Conservation (phyloP, 2,888 invertebrate species). For the Drosophila gaucha region DNA sequence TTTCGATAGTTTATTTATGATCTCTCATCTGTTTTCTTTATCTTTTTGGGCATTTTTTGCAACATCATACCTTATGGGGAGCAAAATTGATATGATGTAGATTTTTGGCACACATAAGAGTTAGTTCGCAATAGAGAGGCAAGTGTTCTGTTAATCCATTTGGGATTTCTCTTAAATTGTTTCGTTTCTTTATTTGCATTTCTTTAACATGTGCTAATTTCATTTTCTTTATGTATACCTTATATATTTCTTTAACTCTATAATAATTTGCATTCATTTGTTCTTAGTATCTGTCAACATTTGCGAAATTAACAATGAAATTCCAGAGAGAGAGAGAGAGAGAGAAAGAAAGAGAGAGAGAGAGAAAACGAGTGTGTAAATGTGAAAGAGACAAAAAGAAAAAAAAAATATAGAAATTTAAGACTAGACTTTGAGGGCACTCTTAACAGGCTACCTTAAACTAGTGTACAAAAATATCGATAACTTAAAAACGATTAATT, state of each 20-base stretch:
- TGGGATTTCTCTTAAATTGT: constrained; percentile 14
- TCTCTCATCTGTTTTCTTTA: constrained; percentile 14
- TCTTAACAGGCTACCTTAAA: constrained; percentile 64
- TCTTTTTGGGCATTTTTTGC: constrained; percentile 22
- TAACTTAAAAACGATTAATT: constrained; percentile 72
- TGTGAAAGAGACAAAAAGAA: neutral
- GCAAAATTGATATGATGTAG: constrained; percentile 70
- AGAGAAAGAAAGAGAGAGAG: neutral
- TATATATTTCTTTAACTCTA: constrained; percentile 47
- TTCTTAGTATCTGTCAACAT: constrained; percentile 34
- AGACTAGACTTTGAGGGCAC: constrained; percentile 35
- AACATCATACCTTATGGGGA: constrained; percentile 69
- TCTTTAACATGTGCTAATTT: constrained; percentile 76
- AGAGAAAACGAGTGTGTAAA: neutral
- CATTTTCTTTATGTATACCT: constrained; percentile 50
- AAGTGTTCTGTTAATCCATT: constrained; percentile 22
- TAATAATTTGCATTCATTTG: constrained; percentile 13
- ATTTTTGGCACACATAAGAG: constrained; percentile 64
- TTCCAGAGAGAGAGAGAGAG: constrained; percentile 9
- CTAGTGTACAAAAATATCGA: constrained; percentile 76
- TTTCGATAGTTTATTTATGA: constrained; percentile 12
- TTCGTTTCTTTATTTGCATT: constrained; percentile 67
- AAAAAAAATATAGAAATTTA: constrained; percentile 10
- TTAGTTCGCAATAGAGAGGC: constrained; percentile 36
- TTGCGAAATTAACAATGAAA: constrained; percentile 35